Evolutionary conservation across 2,113 vertebrate genomes (phyloP), one percentile per base, ranked within the genome.

Genomic region (Burhinus bistriatus): DNA sequence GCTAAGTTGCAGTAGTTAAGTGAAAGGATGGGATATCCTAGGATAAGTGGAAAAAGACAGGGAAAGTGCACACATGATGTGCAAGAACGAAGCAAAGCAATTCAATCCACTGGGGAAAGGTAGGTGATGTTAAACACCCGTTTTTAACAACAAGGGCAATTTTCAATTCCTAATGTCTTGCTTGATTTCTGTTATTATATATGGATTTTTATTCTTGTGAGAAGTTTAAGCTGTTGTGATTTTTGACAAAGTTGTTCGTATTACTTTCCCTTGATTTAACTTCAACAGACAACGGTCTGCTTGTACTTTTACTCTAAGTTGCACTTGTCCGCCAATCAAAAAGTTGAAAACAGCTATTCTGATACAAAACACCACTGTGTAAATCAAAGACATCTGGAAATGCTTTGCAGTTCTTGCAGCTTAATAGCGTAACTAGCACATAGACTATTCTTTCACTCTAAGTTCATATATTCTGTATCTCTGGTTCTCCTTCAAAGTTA

Each of bases 361-460:
- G 40, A 36, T 42, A 8, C 11, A 59, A 71, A 73, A 27, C 2
- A 38, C 13, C 6, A 5, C 30, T 2, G 2, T 51, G 15, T 68
- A 75, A 62, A 62, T 57, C 52, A 80, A 78, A 73, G 23, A 6
- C 9, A 13, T 15, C 16, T 32, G 19, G 8, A 78, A 54, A 88
- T 45, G 55, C 26, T 52, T 2, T 30, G 10, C 12, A 16, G 20
- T 38, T 72, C 34, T 71, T 0, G 0, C 38, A 47, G 15, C 9
- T 93, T 44, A 58, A 34, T n/a, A 47, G 2, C 18, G 57, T 7
- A 52, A 15, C 18, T 26, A 83, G 11, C 4, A 38, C 14, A 70
- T 2, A 68, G 38, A 59, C 9, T 55, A 44, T 81, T 44, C 32
- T 57, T 81, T 32, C 17, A 25, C 19, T 38, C 11, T 75, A 27